Evolutionary conservation across 2,888 invertebrate species (phyloP).

Genomic region (Archaeoteleia sp.): DNA sequence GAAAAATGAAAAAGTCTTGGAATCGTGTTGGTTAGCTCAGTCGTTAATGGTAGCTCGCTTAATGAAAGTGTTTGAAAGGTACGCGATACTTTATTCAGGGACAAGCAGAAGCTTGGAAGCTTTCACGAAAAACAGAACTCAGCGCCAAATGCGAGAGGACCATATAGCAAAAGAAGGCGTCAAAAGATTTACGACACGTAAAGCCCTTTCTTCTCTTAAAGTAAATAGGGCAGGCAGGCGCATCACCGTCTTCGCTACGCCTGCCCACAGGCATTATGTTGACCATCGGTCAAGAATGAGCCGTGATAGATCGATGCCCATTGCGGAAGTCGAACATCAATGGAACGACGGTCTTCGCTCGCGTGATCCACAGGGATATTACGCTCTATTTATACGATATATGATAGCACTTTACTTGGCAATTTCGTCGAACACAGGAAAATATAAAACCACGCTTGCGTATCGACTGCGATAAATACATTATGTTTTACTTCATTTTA

Average conservation of each 20-base stretch:
- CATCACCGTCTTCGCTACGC: conserved; percentile 2
- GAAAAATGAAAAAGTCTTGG: conserved; percentile 19
- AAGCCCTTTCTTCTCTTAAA: conserved; percentile 28
- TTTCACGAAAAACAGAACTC: conserved; percentile 38
- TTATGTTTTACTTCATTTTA: conserved; percentile 14
- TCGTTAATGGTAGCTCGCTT: conserved; percentile 35
- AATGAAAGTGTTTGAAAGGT: conserved; percentile 45
- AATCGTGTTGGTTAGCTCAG: conserved; percentile 37
- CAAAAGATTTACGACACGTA: conserved; percentile 45
- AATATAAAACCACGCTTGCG: conserved; percentile 12
- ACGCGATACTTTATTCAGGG: conserved; percentile 36
- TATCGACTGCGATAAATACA: conserved; percentile 13
- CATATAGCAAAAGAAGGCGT: conserved; percentile 35
- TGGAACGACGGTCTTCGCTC: conserved; percentile 6
- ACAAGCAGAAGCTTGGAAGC: conserved; percentile 17
- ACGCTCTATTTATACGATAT: conserved; percentile 7
- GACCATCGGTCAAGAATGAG: conserved; percentile 8
- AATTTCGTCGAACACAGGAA: conserved; percentile 12
- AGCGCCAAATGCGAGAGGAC: conserved; percentile 32
- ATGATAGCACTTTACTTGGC: conserved; percentile 9
- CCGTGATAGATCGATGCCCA: background rate
- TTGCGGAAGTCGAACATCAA: background rate
- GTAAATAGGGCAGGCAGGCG: conserved; percentile 39
- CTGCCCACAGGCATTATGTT: conserved; percentile 2
- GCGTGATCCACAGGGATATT: conserved; percentile 12